Base-by-base conservation (phyloP, 2,888 invertebrate species). In the Sarcophaga caerulescens region DNA sequence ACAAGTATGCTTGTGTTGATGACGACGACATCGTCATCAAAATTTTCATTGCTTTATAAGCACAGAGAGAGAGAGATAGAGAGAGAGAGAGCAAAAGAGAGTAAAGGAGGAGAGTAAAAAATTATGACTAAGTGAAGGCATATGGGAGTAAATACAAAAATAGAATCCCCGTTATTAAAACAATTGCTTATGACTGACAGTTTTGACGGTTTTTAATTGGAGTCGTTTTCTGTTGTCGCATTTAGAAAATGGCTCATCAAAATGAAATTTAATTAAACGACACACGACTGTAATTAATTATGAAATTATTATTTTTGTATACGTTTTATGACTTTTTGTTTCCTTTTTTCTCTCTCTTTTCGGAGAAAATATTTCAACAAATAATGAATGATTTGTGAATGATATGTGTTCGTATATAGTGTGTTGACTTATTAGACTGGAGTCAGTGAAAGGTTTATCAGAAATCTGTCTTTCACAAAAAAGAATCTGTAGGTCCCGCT, bases 131-230 rank as follows among this genome's bases (percentile, higher is more conserved):
- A 17, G 45, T 11, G 45, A 52, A 45, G 4, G 25, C 23, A 70
- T 52, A 52, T 35, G 35, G 52, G 17, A 52, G 14, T 52, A 52
- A 14, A 52, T 4, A 35, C 35, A 35, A 52, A 17, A 14, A 17
- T 52, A 17, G 52, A 52, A 52, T 52, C 52, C 5, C 10, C 35
- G 12, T 52, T 52, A 52, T 52, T 52, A 52, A 52, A 52, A 52
- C 17, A 52, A 52, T 52, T 52, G 52, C 17, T 52, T 52, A 14
- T 14, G 52, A 52, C 52, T 73, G 66, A 81, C 60, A 81, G 52
- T 74, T 74, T 74, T 68, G 74, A 68, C 60, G 74, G 47, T 62
- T 74, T 74, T 68, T 63, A 68, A 68, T 74, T 80, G 60, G 62
- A 74, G 25, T 52, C 25, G 19, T 4, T 25, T 21, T 60, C 65